Evolutionary conservation across 2,797 vertebrate genomes (phyloP), one percentile per base, ranked within the genome.

Genomic region (Acanthopagrus latus): DNA sequence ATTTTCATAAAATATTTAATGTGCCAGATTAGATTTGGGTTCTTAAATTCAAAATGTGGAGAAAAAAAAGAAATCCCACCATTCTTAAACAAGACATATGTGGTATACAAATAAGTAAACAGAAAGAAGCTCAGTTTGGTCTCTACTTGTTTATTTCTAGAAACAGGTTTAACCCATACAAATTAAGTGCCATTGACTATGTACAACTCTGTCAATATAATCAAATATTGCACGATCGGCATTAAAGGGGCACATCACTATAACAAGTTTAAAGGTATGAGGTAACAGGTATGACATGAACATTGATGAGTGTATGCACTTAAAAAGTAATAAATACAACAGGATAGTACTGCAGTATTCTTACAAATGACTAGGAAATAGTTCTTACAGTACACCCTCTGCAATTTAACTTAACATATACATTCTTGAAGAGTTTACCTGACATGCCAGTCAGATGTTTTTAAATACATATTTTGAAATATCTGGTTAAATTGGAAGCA

Each of bases 221-320:
- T 74, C 86, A 92, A 95, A 84, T 96, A 97, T 96, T 97, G 95
- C 95, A 97, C 96, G 86, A 76, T 88, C 62, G 80, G 25, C 13
- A 55, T 75, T 27, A 72, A 67, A n/a, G 46, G n/a, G 46, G 64
- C 18, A 46, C n/a, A 29, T 57, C 51, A 63, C 18, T 69, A 17
- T 70, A 51, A 51, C 21, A 44, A 65, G 27, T 55, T 71, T 64
- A 76, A 69, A 83, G 52, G 41, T 69, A 52, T 81, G 74, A 89
- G 77, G 83, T 88, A 88, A 92, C 47, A 80, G 46, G 62, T 56
- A 55, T 75, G 58, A 29, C 70, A 43, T 14, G 54, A 76, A 44
- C 29, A 46, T 3, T 51, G 41, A 58, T 41, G 33, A 2, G 12
- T 64, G 2, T n/a, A 27, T 4, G 17, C 23, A 43, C 18, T 6